Percentiles rank a stretch among this genome's conserved stretches.
phyloP scores from a whole-genome alignment of 2,113 vertebrate species.

The Alectura lathami region DNA sequence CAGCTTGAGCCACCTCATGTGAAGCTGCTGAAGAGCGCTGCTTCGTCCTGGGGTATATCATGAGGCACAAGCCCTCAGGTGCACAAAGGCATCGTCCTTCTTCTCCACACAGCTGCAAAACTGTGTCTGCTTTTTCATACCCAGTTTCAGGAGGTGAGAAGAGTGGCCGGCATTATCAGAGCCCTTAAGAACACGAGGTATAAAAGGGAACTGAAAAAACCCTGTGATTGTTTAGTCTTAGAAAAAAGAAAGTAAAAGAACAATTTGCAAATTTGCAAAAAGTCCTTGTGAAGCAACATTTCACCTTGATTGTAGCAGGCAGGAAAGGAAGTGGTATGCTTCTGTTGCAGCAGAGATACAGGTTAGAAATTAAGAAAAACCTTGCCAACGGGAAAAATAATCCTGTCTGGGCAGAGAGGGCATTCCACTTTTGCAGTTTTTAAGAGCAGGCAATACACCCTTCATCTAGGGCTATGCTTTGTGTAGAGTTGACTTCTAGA shows the following conservation, averaged over 20 bases:
- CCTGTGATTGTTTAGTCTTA: neutral
- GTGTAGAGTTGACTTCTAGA: neutral
- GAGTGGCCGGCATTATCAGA: neutral
- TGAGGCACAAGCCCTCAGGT: neutral
- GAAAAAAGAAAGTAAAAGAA: neutral
- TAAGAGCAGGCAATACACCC: neutral
- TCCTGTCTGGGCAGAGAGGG: neutral
- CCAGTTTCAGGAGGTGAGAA: neutral
- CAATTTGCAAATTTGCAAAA: neutral
- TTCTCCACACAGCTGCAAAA: neutral
- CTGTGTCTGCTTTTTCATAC: fast-evolving
- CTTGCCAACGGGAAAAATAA: neutral
- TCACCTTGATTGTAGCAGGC: neutral
- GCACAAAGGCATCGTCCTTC: neutral
- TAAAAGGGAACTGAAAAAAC: neutral
- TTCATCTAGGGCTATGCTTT: neutral
- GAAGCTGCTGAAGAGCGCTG: neutral
- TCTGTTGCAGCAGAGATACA: neutral
- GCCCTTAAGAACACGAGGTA: neutral
- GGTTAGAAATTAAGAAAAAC: neutral
- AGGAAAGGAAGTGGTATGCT: neutral
- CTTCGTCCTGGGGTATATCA: neutral
- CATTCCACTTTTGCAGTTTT: neutral
- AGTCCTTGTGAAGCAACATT: neutral
- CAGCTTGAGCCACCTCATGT: neutral